Base-by-base conservation (phyloP, 2,888 invertebrate species). In the Andricus quercusramuli region DNA sequence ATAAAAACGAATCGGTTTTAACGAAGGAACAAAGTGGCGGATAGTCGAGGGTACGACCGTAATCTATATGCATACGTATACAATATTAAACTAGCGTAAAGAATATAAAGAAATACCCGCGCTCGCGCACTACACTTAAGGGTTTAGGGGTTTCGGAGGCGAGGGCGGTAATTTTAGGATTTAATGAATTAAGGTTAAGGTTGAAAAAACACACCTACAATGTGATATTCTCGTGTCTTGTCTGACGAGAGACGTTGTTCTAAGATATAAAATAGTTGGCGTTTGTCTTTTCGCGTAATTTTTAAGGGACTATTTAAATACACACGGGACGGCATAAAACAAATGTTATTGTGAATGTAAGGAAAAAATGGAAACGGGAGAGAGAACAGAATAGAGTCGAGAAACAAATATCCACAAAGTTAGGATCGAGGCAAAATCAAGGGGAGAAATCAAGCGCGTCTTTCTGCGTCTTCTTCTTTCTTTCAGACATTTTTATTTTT, bases 141-240 rank as follows among this genome's bases (percentile, higher is more conserved):
- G 29, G 44, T 64, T 78, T 66, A 64, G 67, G 78, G 78, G 66
- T 77, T 79, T 62, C 78, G 37, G 74, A 74, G 74, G 74, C 56
- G 32, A 74, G 56, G 56, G 37, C 56, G 74, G 74, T 74, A 74
- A 74, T 74, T 56, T 74, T 74, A 74, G 32, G 37, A 37, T 74
- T 74, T 59, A 56, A 59, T 74, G 32, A 74, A 67, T 82, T 68
- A 80, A 80, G 81, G 78, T 80, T 77, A 79, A 81, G 80, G 78
- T 78, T 76, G 83, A 81, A 85, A 84, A 87, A 82, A 89, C 88
- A 91, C 90, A 90, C 89, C 90, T 88, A 90, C 89, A 90, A 91
- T 92, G 91, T 92, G 91, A 92, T 92, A 92, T 91, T 91, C 91
- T 92, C 91, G 91, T 92, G 91, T 92, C 91, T 92, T 92, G 91